Evolutionary conservation across 23 tunicate genomes (phyloP).

Genomic region (Styela clava): DNA sequence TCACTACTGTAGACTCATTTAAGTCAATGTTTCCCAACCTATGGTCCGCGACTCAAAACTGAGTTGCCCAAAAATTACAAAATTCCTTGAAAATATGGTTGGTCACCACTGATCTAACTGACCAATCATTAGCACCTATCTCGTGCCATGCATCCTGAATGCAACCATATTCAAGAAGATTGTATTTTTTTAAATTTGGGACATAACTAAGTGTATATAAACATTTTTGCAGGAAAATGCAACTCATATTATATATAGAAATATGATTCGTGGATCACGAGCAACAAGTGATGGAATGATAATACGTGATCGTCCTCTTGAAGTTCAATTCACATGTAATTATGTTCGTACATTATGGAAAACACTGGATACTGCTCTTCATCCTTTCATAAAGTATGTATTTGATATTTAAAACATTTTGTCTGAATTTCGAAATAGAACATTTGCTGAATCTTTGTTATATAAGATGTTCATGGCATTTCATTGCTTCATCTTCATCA

Average conservation of each 20-base stretch:
- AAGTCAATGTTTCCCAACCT: too few species aligned
- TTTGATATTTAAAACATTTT: not conserved
- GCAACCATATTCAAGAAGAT: too few species aligned
- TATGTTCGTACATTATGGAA: not conserved
- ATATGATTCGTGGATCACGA: constrained; percentile 14
- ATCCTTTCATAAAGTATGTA: constrained; percentile 3
- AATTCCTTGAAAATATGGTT: too few species aligned
- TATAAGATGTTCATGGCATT: not conserved
- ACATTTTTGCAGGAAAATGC: constrained; percentile 15
- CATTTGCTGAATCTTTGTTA: not conserved
- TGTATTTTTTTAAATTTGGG: too few species aligned
- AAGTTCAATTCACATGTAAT: constrained; percentile 15
- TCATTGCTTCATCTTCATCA: too few species aligned
- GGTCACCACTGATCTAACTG: too few species aligned
- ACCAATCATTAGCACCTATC: too few species aligned
- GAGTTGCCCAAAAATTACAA: too few species aligned
- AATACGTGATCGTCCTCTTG: constrained; percentile 13
- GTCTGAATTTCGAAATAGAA: not conserved
- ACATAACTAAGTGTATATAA: too few species aligned
- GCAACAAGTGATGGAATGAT: not conserved
- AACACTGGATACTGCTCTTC: not conserved
- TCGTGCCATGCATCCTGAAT: too few species aligned
- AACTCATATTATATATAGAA: constrained; percentile 12
- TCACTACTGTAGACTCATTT: too few species aligned
- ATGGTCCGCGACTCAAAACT: too few species aligned